phyloP scores from a whole-genome alignment of 2,797 vertebrate genomes.

The Synanceia verrucosa region DNA sequence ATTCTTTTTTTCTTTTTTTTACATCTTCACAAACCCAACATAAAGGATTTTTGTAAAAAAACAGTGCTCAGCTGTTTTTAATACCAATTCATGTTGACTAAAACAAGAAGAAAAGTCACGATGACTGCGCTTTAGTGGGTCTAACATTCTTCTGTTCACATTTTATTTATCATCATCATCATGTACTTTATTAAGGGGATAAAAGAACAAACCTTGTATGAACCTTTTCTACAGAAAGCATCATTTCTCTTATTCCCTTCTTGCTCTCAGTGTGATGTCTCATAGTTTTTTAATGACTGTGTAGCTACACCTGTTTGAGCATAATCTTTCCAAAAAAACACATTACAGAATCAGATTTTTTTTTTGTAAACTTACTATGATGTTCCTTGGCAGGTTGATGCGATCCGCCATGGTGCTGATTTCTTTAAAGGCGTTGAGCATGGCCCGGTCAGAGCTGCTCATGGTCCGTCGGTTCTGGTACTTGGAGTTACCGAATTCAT shows the following conservation, averaged over 20 bases:
- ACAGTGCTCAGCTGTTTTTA: neutral
- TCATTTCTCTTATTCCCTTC: neutral
- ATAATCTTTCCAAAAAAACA: neutral
- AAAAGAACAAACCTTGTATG: neutral
- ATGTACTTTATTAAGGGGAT: neutral
- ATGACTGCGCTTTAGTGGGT: neutral
- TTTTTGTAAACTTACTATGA: conserved; percentile 86
- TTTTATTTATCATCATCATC: neutral
- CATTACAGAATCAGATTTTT: neutral
- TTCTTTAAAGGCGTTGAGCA: conserved; percentile 99
- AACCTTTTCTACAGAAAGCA: neutral
- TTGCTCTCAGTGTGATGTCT: neutral
- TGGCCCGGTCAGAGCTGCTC: conserved; percentile 97
- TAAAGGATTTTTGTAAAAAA: neutral
- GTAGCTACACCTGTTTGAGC: neutral
- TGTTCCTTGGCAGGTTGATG: conserved; percentile 98
- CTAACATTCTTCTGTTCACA: neutral
- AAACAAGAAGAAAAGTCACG: neutral
- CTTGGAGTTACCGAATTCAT: conserved; percentile 98
- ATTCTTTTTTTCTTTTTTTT: neutral
- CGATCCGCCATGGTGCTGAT: conserved; percentile 98
- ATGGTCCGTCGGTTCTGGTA: conserved; percentile 98
- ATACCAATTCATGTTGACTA: neutral
- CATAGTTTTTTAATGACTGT: neutral
- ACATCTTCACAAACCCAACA: neutral